Evolutionary conservation across 1,140 invertebrate species (phyloP), one percentile per base, ranked within the genome.

Genomic region (Drosophila repletoides): DNA sequence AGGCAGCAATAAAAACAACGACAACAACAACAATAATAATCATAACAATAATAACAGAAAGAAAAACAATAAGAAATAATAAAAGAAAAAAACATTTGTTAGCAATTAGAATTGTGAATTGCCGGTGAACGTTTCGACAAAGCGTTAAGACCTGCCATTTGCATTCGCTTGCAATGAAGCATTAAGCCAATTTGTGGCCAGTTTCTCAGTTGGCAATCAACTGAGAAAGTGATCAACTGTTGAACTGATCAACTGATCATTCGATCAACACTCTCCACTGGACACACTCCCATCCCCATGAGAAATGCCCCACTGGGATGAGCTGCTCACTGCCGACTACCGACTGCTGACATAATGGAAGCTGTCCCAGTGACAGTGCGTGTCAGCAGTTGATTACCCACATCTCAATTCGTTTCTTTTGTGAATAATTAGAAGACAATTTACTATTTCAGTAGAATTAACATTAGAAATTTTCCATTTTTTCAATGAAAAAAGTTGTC

Each of bases 91-190:
- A 60, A 53, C 52, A 84, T 83, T 81, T 84, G 79, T 77, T 71
- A 67, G 79, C 64, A 77, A 83, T 83, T 84, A 84, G 69, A 83
- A 84, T 66, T 74, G 60, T 55, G 52, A 15, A 55, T 33, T 43
- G 48, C 65, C 72, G 77, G 73, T 76, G 55, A 77, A 73, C 56
- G 75, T 79, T 76, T 77, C 74, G 74, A 77, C 80, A 84, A 70
- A 84, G 75, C 77, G 70, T 61, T 46, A 84, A 84, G 79, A 84
- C 71, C n/a, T n/a, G n/a, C n/a, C n/a, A n/a, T n/a, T n/a, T n/a
- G n/a, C n/a, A n/a, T n/a, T n/a, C n/a, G n/a, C n/a, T 79, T 71
- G 60, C 80, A 83, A 83, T 83, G 74, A 83, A 83, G 77, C 77
- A 84, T 84, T 83, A 79, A 83, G 79, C 51, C 56, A 73, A 83